Conservation (phyloP, 2,113 vertebrate genomes). For the Ondatra zibethicus region DNA sequence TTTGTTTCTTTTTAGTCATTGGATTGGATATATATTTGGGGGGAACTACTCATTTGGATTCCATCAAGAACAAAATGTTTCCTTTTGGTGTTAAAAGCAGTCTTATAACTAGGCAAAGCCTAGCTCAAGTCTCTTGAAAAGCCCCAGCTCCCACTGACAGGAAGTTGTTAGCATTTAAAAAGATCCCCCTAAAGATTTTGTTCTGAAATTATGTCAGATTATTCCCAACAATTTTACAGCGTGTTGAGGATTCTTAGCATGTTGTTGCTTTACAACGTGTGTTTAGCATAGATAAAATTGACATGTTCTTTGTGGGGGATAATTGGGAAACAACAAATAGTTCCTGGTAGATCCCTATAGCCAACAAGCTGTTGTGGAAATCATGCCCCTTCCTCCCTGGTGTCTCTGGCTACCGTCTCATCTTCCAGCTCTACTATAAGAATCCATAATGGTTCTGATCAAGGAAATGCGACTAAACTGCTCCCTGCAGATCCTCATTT, state of each 20-base stretch:
- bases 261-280: not conserved
- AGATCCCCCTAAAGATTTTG: not conserved
- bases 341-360: not conserved
- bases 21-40: not conserved
- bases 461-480: not conserved
- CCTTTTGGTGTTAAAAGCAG: not conserved
- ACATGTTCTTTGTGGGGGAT: not conserved
- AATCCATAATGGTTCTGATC: not conserved
- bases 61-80: slow-evolving; percentile 65
- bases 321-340: not conserved
- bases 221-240: not conserved
- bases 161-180: not conserved
- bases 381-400: not conserved
- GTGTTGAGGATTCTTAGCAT: not conserved
- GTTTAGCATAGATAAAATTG: not conserved
- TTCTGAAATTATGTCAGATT: not conserved
- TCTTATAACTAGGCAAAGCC: not conserved
- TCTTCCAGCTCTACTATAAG: too few relatives aligned
- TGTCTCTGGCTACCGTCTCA: not conserved
- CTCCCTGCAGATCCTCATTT: not conserved
- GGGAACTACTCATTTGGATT: not conserved
- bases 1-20: not conserved
- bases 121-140: not conserved
- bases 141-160: not conserved
- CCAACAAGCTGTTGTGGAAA: not conserved